Conservation (phyloP, 2,797 vertebrate species). For the Anolis apletophallus region DNA sequence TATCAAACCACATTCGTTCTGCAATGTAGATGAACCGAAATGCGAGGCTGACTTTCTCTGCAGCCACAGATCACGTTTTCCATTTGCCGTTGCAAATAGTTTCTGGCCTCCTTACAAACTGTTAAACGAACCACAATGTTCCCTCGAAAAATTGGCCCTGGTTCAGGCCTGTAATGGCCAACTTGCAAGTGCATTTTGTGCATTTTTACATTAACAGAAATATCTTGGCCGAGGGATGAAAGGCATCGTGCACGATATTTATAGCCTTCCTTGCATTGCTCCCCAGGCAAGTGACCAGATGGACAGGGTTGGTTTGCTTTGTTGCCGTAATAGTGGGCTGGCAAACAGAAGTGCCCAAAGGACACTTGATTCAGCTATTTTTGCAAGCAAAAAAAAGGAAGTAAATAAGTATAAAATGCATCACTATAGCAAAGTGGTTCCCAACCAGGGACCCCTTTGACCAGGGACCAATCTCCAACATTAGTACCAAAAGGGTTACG, state of each 20-base stretch:
- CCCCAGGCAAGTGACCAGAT: not conserved
- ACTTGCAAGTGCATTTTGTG: not conserved
- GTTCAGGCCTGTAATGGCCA: not conserved
- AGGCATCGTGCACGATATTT: slow-evolving; percentile 25
- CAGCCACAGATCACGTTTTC: no score
- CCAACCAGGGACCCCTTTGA: no score
- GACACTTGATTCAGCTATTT: not conserved
- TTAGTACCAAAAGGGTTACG: no score
- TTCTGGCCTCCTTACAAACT: not conserved
- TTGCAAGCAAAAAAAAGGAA: not conserved
- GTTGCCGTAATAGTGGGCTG: not conserved
- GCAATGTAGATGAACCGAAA: no score
- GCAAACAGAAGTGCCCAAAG: not conserved
- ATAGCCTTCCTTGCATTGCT: slow-evolving; percentile 16
- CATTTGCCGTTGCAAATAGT: not conserved
- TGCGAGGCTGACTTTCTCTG: no score
- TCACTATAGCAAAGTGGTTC: no score
- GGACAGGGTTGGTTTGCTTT: not conserved
- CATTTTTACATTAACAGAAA: not conserved
- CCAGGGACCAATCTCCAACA: no score
- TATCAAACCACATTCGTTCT: no score
- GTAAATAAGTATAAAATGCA: no score
- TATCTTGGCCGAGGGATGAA: not conserved
- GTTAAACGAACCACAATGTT: not conserved
- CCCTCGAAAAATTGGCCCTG: not conserved